phyloP scores from a whole-genome alignment of 2,888 invertebrate species.

The Meiosimyza decipiens region DNA sequence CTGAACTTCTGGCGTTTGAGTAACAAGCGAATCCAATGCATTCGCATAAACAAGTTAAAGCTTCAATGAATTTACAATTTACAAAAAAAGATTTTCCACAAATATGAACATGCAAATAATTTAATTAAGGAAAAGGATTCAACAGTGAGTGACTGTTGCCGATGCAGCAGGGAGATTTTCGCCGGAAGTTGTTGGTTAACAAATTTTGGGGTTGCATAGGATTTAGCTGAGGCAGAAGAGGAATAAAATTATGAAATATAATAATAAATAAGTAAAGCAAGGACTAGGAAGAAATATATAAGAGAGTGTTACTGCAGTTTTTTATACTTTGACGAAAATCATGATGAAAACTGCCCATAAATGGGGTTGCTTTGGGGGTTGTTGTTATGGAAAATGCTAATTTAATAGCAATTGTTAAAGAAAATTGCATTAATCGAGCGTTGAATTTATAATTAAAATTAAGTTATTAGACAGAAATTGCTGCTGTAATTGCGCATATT shows the following conservation, averaged over 20 bases:
- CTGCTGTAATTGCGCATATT: no score
- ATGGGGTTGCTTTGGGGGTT: neutral
- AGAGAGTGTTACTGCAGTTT: no score
- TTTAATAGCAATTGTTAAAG: neutral
- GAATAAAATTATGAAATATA: constrained; percentile 9
- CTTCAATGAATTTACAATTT: constrained; percentile 36
- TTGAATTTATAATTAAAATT: no score
- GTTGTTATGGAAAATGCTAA: constrained; percentile 5
- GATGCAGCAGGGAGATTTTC: neutral
- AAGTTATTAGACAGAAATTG: no score
- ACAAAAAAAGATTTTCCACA: constrained; percentile 42
- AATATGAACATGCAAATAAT: constrained; percentile 61
- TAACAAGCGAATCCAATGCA: constrained; percentile 15
- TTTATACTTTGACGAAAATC: neutral
- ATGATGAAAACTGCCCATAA: constrained; percentile 9
- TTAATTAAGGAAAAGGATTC: constrained; percentile 60
- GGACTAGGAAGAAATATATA: no score
- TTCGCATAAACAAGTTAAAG: constrained; percentile 19
- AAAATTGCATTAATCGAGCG: neutral
- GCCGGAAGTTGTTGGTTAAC: neutral
- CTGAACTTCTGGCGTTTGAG: constrained; percentile 14
- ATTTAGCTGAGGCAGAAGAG: neutral
- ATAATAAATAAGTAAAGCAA: neutral
- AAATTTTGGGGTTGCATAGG: neutral
- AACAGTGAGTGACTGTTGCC: constrained; percentile 42